Conservation (phyloP, 53 echinoderm and acorn worm genomes). For the Mesocentrotus franciscanus region DNA sequence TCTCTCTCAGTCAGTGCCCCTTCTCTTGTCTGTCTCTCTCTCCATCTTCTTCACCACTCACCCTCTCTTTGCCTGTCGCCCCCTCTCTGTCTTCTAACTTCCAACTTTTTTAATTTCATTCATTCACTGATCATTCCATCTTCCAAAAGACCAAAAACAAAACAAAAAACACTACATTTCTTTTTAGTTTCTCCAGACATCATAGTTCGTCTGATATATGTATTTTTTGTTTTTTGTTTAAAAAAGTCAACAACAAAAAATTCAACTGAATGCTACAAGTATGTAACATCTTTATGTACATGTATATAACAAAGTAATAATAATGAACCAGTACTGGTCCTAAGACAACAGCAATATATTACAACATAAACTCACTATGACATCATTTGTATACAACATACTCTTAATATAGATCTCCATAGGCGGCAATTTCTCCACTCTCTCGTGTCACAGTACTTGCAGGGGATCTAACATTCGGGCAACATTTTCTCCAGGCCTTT, state of each 20-base stretch:
- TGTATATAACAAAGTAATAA: conserved; percentile 48
- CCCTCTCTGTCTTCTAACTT: background rate
- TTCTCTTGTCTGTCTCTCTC: no score
- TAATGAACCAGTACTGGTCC: conserved; percentile 50
- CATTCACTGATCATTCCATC: no score
- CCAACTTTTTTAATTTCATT: no score
- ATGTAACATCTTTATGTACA: conserved; percentile 47
- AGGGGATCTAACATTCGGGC: background rate
- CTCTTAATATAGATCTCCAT: background rate
- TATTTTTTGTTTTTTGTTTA: conserved; percentile 29
- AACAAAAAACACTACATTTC: no score
- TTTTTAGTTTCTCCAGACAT: no score
- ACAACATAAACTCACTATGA: no score
- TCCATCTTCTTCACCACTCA: no score
- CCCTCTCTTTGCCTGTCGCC: background rate
- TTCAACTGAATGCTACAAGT: conserved; percentile 36
- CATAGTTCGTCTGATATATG: conserved; percentile 11
- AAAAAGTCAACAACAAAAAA: conserved; percentile 53
- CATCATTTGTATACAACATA: no score
- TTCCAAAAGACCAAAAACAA: no score
- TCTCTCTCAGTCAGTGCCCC: no score
- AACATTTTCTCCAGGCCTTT: no score
- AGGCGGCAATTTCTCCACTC: background rate
- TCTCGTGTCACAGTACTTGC: background rate
- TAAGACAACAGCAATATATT: conserved; percentile 11